These are phyloP conservation scores for Heliconius nattereri DNA, from an alignment of 1,140 invertebrate genomes.

Conservation along the genomic window DNA sequence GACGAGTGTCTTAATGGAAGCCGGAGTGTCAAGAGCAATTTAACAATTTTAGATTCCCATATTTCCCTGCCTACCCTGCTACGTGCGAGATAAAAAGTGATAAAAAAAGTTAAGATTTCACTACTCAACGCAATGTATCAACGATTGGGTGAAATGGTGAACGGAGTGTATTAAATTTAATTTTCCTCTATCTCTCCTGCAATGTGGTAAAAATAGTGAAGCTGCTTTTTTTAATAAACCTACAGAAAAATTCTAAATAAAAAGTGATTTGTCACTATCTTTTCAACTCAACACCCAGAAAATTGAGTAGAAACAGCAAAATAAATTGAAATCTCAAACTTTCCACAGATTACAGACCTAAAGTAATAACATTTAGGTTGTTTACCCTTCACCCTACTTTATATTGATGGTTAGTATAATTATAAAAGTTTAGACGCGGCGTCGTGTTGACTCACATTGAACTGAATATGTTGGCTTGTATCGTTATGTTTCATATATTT, in stretches of 20 bases:
- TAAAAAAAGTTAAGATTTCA: too few species aligned
- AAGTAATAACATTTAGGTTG: slow-evolving; percentile 13
- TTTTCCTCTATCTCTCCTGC: not conserved
- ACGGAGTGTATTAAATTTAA: not conserved
- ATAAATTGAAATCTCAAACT: slow-evolving; percentile 1
- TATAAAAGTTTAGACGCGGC: slow-evolving; percentile 17
- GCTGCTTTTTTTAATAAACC: not conserved
- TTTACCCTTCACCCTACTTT: slow-evolving; percentile 15
- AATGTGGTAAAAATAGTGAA: not conserved
- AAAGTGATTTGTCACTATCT: not conserved
- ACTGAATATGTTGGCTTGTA: not conserved
- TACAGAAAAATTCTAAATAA: not conserved
- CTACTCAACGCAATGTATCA: too few species aligned
- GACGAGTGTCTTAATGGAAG: too few species aligned
- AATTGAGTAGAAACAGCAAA: not conserved
- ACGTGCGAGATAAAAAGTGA: too few species aligned
- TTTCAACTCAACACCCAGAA: not conserved
- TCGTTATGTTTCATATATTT: not conserved
- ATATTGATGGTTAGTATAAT: slow-evolving; percentile 18
- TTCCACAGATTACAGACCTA: slow-evolving; percentile 2
- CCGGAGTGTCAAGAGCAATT: too few species aligned
- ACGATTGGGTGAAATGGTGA: not conserved
- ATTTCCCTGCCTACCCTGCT: too few species aligned
- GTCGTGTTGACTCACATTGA: not conserved
- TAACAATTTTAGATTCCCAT: too few species aligned